Evolutionary conservation across 2,113 vertebrate genomes (phyloP).

Genomic region (Argyrosomus japonicus): DNA sequence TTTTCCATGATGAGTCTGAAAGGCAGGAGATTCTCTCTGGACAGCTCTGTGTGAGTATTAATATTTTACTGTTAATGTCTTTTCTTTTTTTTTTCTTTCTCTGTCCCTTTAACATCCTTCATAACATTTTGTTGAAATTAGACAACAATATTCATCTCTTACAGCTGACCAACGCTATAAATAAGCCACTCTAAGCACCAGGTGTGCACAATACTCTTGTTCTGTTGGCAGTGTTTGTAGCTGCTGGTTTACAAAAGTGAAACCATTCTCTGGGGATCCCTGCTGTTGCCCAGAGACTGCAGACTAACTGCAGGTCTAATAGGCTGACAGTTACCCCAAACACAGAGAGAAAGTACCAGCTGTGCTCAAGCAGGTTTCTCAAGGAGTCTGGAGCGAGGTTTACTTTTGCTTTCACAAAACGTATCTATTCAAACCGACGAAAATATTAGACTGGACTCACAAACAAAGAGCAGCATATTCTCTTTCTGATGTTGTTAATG

Average conservation of each 20-base stretch:
- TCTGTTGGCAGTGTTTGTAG: neutral
- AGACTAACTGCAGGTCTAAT: conserved; percentile 15
- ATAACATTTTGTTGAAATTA: neutral
- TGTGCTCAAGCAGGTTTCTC: conserved; percentile 1
- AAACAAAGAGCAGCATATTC: neutral
- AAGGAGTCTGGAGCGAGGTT: conserved; percentile 3
- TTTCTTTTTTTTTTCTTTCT: neutral
- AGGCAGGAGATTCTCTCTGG: conserved; percentile 76
- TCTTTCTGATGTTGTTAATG: neutral
- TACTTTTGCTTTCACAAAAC: neutral
- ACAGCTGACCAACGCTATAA: neutral
- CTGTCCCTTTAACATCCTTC: neutral
- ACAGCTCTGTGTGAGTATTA: conserved; percentile 79
- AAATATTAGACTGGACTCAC: neutral
- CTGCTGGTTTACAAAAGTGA: conserved; percentile 31
- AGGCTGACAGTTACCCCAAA: neutral
- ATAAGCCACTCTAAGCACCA: neutral
- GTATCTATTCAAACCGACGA: neutral
- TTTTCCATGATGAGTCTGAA: conserved; percentile 63
- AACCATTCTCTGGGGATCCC: conserved; percentile 6
- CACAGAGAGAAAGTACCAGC: neutral
- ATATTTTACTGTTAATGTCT: neutral
- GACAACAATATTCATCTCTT: neutral
- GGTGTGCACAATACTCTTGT: neutral
- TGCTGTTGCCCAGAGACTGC: conserved; percentile 43